These are phyloP conservation scores for Salvelinus alpinus DNA, from an alignment of 2,113 vertebrate genomes.

Conservation along the genomic window DNA sequence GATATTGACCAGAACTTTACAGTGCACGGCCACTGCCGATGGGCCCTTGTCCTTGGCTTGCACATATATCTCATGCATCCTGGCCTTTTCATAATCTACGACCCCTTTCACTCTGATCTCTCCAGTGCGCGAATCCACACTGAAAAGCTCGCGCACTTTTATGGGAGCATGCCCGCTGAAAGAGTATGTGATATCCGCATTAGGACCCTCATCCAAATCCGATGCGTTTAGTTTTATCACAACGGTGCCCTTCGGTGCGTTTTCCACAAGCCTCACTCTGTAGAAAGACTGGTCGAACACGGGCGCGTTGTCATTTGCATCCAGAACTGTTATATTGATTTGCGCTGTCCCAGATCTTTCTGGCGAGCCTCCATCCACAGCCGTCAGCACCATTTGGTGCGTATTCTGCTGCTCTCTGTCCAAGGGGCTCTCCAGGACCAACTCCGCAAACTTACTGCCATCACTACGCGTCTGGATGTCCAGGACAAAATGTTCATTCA, in stretches of 20 bases:
- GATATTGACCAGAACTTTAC: constrained; percentile 75
- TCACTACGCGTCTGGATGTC: constrained; percentile 71
- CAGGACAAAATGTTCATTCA: constrained; percentile 69
- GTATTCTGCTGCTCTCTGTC: constrained; percentile 67
- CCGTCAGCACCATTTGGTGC: constrained; percentile 71
- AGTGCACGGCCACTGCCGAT: constrained; percentile 84
- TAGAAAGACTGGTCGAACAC: constrained; percentile 73
- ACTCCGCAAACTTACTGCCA: constrained; percentile 71
- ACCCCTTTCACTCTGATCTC: constrained; percentile 75
- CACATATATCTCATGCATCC: constrained; percentile 82
- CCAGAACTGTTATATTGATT: constrained; percentile 68
- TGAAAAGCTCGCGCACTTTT: constrained; percentile 72
- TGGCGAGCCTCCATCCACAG: constrained; percentile 68
- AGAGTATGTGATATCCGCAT: constrained; percentile 70
- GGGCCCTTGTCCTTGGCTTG: constrained; percentile 87
- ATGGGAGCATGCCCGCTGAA: constrained; percentile 72
- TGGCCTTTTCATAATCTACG: constrained; percentile 75
- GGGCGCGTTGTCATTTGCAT: constrained; percentile 73
- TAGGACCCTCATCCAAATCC: constrained; percentile 70
- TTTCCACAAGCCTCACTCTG: constrained; percentile 66
- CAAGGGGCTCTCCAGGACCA: constrained; percentile 61
- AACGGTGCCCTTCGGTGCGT: constrained; percentile 66
- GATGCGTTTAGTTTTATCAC: constrained; percentile 74
- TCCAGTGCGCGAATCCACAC: constrained; percentile 68
- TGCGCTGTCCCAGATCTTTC: constrained; percentile 70